phyloP scores from a whole-genome alignment of 2,797 vertebrate genomes.

The Hydrophis major region DNA sequence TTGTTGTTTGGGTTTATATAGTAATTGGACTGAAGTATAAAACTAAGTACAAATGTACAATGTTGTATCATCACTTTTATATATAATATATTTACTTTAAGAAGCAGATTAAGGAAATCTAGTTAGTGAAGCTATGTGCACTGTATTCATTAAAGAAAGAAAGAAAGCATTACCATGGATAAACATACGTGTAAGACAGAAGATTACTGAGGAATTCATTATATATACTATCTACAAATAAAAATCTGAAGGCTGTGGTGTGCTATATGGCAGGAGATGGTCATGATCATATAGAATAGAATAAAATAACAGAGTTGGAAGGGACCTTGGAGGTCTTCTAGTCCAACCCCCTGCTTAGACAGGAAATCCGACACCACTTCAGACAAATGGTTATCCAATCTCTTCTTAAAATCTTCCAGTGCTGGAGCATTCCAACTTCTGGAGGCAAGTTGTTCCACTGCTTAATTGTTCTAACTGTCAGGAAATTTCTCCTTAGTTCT shows the following conservation, averaged over 20 bases:
- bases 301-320: too few relatives aligned
- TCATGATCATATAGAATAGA: background rate
- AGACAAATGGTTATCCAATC: too few relatives aligned
- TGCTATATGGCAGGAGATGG: background rate
- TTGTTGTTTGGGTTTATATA: background rate
- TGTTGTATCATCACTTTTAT: background rate
- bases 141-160: background rate
- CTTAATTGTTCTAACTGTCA: too few relatives aligned
- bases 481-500: too few relatives aligned
- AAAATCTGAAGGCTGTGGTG: background rate
- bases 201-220: background rate
- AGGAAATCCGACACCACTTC: too few relatives aligned
- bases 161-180: background rate
- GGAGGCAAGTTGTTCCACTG: too few relatives aligned
- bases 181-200: background rate
- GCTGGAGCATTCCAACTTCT: too few relatives aligned
- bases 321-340: too few relatives aligned
- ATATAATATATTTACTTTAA: background rate
- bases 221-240: background rate
- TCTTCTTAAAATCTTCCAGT: too few relatives aligned
- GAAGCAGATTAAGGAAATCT: background rate
- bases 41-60: background rate
- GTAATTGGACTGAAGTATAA: background rate
- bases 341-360: too few relatives aligned
- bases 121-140: background rate